These are phyloP conservation scores for Panulirus ornatus DNA, from an alignment of 1,140 invertebrate genomes.

Conservation along the genomic window DNA sequence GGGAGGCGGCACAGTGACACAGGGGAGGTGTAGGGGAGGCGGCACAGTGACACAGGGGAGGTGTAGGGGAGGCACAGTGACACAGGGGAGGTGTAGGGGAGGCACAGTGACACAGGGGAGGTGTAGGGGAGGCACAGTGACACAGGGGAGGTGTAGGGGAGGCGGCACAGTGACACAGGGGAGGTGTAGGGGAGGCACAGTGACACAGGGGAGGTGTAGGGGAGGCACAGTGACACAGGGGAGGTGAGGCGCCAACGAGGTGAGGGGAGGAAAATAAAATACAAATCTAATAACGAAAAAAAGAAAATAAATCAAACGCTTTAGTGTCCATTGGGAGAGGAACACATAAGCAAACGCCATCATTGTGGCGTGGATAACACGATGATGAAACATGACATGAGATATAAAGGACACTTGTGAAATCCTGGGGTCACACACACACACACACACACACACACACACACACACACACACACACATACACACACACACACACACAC, in stretches of 20 bases:
- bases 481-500: no score
- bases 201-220: background rate
- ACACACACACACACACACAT: no score
- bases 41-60: background rate
- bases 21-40: conserved; percentile 10
- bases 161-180: background rate
- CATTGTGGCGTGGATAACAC: no score
- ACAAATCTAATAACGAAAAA: no score
- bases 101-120: background rate
- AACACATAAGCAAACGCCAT: no score
- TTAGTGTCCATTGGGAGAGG: no score
- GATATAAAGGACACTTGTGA: no score
- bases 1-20: no score
- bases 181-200: background rate
- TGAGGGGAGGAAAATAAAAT: background rate
- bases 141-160: background rate
- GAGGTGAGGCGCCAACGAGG: background rate
- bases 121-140: background rate
- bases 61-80: background rate
- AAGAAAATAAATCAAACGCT: background rate
- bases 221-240: conserved; percentile 20
- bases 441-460: no score
- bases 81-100: background rate
- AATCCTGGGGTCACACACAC: no score
- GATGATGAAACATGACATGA: no score